Evolutionary conservation across 1,140 invertebrate genomes (phyloP), one percentile per base, ranked within the genome.

Genomic region (Cotesia typhae): DNA sequence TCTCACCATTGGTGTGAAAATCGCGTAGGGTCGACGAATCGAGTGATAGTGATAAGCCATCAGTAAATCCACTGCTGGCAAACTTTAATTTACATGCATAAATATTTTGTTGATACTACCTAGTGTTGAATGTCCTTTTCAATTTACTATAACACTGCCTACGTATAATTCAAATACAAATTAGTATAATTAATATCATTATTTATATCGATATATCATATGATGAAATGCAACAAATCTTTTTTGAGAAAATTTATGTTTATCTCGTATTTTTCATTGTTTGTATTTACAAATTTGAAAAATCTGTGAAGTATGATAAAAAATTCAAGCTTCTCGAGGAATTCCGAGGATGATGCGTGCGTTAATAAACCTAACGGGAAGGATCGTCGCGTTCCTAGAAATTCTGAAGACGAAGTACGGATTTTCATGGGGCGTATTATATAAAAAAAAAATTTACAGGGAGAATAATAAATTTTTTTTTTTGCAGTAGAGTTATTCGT

Each of bases 221-320:
- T 28, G 3, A 3, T 28, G 3, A 28, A 28, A 28, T 28, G 28
- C 28, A 2, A 28, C 28, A 28, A 28, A 28, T 28, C 28, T 28
- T 28, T 28, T 28, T 28, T 28, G 28, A 28, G 3, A 28, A 28
- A 28, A 28, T 28, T 28, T 28, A 28, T 28, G 1, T 28, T 28
- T 28, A 28, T 28, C 28, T 1, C 28, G 28, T 28, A 28, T 28
- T 28, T 28, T 28, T 28, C 28, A 28, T 6, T 47, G 38, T 41
- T 6, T 2, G 6, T 47, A 6, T 47, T 41, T 1, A 3, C 6
- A 47, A 47, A 52, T 65, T 71, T 41, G 10, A 60, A 51, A 75
- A 75, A 66, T 73, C 71, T 67, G 68, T 20, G 41, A 70, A 73
- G 70, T 75, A 66, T 67, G 2, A 67, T 59, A 36, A 53, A 75